A percentile compares a stretch with the other conserved stretches of the same genome.
These are phyloP conservation scores for Aquatica leii DNA, from an alignment of 2,888 invertebrate species.

Conservation along the genomic window DNA sequence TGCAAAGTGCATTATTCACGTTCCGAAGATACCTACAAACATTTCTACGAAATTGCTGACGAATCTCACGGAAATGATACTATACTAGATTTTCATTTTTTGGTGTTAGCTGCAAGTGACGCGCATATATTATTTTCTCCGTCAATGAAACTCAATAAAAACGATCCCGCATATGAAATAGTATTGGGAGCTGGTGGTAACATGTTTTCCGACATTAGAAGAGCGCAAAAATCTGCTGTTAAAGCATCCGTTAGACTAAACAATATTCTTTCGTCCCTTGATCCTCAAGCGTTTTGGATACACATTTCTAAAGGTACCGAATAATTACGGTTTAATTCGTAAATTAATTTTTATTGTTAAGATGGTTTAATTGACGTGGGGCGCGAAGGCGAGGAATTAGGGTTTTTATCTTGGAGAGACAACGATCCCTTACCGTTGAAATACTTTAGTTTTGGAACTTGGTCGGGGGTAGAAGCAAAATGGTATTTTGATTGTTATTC, in stretches of 20 bases:
- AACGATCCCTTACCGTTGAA: slow-evolving; percentile 67
- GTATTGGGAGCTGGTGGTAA: slow-evolving; percentile 78
- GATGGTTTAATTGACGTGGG: slow-evolving; percentile 71
- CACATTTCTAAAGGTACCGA: slow-evolving; percentile 65
- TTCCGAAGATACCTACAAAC: slow-evolving; percentile 67
- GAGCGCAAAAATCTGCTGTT: slow-evolving; percentile 66
- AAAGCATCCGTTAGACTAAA: slow-evolving; percentile 64
- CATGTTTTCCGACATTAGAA: slow-evolving; percentile 72
- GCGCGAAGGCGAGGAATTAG: slow-evolving; percentile 67
- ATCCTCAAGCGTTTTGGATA: slow-evolving; percentile 73
- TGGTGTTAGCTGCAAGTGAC: slow-evolving; percentile 71
- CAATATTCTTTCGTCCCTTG: slow-evolving; percentile 67
- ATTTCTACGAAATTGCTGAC: slow-evolving; percentile 64
- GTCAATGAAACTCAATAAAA: slow-evolving; percentile 58
- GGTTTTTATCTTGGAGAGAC: slow-evolving; percentile 69
- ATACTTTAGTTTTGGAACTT: slow-evolving; percentile 75
- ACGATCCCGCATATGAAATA: slow-evolving; percentile 74
- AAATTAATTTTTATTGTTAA: slow-evolving; percentile 46
- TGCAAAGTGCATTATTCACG: slow-evolving; percentile 67
- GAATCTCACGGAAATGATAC: slow-evolving; percentile 48
- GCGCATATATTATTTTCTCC: slow-evolving; percentile 74
- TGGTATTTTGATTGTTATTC: slow-evolving; percentile 73
- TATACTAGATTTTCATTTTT: slow-evolving; percentile 69
- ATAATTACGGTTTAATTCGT: neutral
- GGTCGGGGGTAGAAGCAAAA: slow-evolving; percentile 71